Percentiles rank a stretch among this genome's conserved stretches.
Conservation (phyloP, 2,888 invertebrate species). For the Thelaira solivaga region DNA sequence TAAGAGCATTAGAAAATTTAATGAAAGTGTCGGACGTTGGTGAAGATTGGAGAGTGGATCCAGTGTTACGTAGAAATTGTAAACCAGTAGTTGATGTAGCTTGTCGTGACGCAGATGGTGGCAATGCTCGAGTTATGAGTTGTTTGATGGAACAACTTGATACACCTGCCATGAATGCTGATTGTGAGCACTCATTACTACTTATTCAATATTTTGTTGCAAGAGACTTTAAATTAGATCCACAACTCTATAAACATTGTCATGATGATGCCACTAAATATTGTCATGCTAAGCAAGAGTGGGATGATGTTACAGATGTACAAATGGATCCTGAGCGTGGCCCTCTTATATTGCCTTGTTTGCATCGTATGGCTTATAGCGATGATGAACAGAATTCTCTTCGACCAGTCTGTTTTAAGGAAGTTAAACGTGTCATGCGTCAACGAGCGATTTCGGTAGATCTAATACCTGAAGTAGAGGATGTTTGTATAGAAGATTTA, state of each 20-base stretch:
- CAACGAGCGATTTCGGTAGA: constrained; percentile 95
- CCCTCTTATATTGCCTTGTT: constrained; percentile 91
- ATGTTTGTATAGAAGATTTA: constrained; percentile 91
- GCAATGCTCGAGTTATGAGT: constrained; percentile 90
- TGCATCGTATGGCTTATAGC: constrained; percentile 85
- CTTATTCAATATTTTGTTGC: constrained; percentile 98
- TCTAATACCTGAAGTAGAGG: constrained; percentile 95
- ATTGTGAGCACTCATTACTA: constrained; percentile 93
- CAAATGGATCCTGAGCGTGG: constrained; percentile 87
- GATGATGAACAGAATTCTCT: constrained; percentile 78
- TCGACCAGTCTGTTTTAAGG: constrained; percentile 80
- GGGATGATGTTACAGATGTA: constrained; percentile 82
- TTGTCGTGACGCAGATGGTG: constrained; percentile 85
- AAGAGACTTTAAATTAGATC: constrained; percentile 94
- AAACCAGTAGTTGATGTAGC: constrained; percentile 88
- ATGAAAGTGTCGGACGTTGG: constrained; percentile 94
- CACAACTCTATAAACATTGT: constrained; percentile 91
- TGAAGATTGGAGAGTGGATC: constrained; percentile 97
- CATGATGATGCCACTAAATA: constrained; percentile 89
- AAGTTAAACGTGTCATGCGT: constrained; percentile 94
- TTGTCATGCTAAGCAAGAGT: constrained; percentile 87
- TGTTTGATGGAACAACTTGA: constrained; percentile 96
- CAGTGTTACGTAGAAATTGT: constrained; percentile 90
- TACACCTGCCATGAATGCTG: constrained; percentile 86
- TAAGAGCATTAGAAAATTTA: constrained; percentile 87